phyloP scores from a whole-genome alignment of 2,888 invertebrate genomes.

The Halocaridina rubra region DNA sequence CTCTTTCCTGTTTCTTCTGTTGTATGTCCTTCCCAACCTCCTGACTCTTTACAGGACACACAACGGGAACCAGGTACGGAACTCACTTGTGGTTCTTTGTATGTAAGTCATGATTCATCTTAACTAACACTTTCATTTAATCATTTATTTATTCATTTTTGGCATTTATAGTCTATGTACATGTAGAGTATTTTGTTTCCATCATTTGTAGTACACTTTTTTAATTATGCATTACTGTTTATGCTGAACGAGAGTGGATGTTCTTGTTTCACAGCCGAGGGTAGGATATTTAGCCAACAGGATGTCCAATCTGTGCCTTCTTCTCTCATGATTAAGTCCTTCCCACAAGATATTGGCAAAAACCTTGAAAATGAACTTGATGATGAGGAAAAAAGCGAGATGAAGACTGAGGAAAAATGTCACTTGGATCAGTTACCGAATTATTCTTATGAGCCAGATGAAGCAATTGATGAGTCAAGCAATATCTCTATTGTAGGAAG shows the following conservation, averaged over 20 bases:
- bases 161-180: slow-evolving; percentile 8
- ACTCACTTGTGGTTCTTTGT: slow-evolving; percentile 58
- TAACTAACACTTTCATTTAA: slow-evolving; percentile 24
- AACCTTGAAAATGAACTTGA: too few relatives aligned
- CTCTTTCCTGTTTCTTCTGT: slow-evolving; percentile 40
- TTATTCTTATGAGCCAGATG: too few relatives aligned
- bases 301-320: slow-evolving; percentile 9
- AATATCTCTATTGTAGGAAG: too few relatives aligned
- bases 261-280: slow-evolving; percentile 46
- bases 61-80: slow-evolving; percentile 62
- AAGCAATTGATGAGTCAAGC: too few relatives aligned
- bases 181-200: slow-evolving; percentile 12
- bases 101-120: slow-evolving; percentile 33
- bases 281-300: slow-evolving; percentile 38
- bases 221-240: slow-evolving; percentile 7
- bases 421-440: too few relatives aligned
- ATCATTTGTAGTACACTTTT: not conserved
- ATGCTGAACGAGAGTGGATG: slow-evolving; percentile 40
- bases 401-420: too few relatives aligned
- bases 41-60: slow-evolving; percentile 54
- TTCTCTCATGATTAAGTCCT: not conserved
- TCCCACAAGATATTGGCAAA: too few relatives aligned
- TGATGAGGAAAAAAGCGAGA: too few relatives aligned
- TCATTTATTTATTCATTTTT: not conserved
- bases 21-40: slow-evolving; percentile 52